phyloP scores from a whole-genome alignment of 2,888 invertebrate genomes.

The Leuctra nigra region DNA sequence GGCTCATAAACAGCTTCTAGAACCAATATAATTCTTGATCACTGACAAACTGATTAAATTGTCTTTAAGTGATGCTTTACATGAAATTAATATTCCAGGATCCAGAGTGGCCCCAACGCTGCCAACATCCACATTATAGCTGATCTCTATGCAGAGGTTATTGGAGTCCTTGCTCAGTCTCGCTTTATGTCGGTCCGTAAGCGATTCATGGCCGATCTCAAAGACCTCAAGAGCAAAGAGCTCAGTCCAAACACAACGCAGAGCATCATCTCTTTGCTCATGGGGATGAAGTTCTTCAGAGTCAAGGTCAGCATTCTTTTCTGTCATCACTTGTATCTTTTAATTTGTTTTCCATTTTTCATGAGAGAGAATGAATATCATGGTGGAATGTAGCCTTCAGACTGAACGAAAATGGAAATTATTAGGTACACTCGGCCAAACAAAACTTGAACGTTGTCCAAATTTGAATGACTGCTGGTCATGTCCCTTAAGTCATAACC shows the following conservation, averaged over 20 bases:
- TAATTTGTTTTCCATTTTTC: too few species aligned
- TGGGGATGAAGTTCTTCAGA: constrained; percentile 99
- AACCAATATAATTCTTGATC: not conserved
- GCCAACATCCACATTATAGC: constrained; percentile 95
- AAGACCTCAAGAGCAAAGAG: constrained; percentile 78
- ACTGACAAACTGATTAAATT: not conserved
- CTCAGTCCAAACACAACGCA: constrained; percentile 82
- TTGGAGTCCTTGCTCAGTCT: constrained; percentile 91
- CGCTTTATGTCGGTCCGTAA: constrained; percentile 89
- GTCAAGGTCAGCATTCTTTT: constrained; percentile 60
- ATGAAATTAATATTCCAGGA: too few species aligned
- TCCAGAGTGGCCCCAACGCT: constrained; percentile 89
- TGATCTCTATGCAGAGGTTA: constrained; percentile 96
- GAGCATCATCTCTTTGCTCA: constrained; percentile 91
- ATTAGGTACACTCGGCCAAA: too few species aligned
- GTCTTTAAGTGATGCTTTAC: constrained; percentile 27
- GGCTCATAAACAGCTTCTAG: not conserved
- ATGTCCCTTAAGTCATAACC: too few species aligned
- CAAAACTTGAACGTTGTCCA: too few species aligned
- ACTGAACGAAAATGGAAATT: too few species aligned
- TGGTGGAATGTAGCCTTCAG: too few species aligned
- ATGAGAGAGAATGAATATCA: too few species aligned
- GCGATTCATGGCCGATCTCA: constrained; percentile 86
- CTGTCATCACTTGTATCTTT: too few species aligned
- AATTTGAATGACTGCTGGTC: too few species aligned